Conservation (phyloP, 53 echinoderm and acorn worm genomes). For the Luidia sarsii region DNA sequence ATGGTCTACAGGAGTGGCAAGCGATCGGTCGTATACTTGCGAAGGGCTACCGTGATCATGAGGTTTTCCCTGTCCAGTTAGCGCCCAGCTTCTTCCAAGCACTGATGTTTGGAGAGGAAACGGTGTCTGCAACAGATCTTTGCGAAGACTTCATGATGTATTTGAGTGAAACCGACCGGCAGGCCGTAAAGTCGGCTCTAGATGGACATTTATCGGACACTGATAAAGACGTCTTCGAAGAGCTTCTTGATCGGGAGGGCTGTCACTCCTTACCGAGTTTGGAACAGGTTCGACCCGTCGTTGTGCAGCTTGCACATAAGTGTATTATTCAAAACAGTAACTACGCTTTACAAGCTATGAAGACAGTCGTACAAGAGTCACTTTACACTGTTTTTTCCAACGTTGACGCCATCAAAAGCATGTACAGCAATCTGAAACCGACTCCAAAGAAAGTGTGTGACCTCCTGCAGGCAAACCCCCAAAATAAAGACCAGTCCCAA, state of each 20-base stretch:
- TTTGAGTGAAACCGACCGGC: background rate
- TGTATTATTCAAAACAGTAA: too few relatives aligned
- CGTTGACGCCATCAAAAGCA: too few relatives aligned
- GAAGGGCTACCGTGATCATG: slow-evolving; percentile 51
- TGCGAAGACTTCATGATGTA: slow-evolving; percentile 19
- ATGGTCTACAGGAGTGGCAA: slow-evolving; percentile 52
- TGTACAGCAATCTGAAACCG: too few relatives aligned
- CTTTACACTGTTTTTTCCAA: too few relatives aligned
- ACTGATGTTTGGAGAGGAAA: slow-evolving; percentile 7
- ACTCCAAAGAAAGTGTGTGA: too few relatives aligned
- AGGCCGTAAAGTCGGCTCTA: background rate
- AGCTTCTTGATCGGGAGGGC: background rate
- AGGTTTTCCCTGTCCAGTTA: slow-evolving; percentile 40
- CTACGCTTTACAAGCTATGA: too few relatives aligned
- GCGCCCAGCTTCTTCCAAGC: slow-evolving; percentile 21
- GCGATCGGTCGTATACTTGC: slow-evolving; percentile 55
- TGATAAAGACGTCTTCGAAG: slow-evolving; percentile 32
- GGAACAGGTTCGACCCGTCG: too few relatives aligned
- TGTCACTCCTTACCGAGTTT: slow-evolving; percentile 9
- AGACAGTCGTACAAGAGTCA: too few relatives aligned
- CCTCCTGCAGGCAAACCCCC: slow-evolving; percentile 36
- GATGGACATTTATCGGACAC: slow-evolving; percentile 12
- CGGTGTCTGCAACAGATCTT: background rate
- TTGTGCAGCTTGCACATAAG: too few relatives aligned
- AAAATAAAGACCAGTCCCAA: slow-evolving; percentile 44